Evolutionary conservation across 2,888 invertebrate genomes (phyloP).

Genomic region (Eledone cirrhosa): DNA sequence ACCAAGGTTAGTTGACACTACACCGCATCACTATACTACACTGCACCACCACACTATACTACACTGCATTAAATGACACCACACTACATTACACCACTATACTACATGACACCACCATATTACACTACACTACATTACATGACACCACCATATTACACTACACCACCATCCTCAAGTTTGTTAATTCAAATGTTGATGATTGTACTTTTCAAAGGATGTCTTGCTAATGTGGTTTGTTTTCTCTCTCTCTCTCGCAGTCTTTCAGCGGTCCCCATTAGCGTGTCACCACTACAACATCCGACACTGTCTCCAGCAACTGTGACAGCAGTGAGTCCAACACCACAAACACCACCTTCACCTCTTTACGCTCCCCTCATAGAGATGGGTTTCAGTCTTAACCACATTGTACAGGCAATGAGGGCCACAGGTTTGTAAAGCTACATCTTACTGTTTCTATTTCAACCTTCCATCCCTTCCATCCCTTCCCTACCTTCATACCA

Average conservation of each 20-base stretch:
- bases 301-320: slow-evolving; percentile 39
- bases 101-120: too few relatives aligned
- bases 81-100: too few relatives aligned
- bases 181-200: too few relatives aligned
- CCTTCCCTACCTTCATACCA: slow-evolving; percentile 5
- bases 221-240: background rate
- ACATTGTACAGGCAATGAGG: slow-evolving; percentile 71
- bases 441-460: slow-evolving; percentile 10
- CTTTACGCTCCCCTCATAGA: slow-evolving; percentile 72
- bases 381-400: slow-evolving; percentile 74
- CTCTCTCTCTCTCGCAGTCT: slow-evolving; percentile 5
- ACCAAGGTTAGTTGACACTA: background rate
- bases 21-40: too few relatives aligned
- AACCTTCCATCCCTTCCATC: slow-evolving; percentile 16
- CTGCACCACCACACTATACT: too few relatives aligned
- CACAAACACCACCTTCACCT: slow-evolving; percentile 67
- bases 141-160: too few relatives aligned
- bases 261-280: slow-evolving; percentile 29
- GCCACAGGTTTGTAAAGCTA: slow-evolving; percentile 68
- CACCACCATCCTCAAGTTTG: too few relatives aligned
- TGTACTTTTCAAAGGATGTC: too few relatives aligned
- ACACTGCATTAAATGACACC: too few relatives aligned
- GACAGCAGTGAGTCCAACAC: slow-evolving; percentile 43
- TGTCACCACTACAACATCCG: slow-evolving; percentile 36
- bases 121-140: too few relatives aligned